Evolutionary conservation across 2,113 vertebrate genomes (phyloP).

Genomic region (Myrmecobius fasciatus): DNA sequence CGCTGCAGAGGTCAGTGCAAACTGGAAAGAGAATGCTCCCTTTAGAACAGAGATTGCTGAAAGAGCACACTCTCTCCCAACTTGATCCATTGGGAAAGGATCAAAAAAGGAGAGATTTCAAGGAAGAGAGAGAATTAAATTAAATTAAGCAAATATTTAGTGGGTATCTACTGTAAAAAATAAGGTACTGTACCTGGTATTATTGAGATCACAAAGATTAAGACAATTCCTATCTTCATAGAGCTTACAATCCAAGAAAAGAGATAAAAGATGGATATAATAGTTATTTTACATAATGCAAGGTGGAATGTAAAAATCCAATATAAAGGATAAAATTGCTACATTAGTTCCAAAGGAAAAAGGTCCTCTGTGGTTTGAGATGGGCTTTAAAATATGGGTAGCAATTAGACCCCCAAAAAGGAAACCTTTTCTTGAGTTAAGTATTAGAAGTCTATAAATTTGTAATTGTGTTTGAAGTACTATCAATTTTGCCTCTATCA

Average conservation of each 20-base stretch:
- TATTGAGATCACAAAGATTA: neutral
- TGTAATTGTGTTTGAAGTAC: slow-evolving; percentile 30
- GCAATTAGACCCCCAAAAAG: slow-evolving; percentile 1
- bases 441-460: neutral
- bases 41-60: neutral
- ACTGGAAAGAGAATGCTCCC: neutral
- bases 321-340: neutral
- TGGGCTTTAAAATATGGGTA: neutral
- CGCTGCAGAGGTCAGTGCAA: neutral
- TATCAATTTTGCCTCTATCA: slow-evolving; percentile 7
- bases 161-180: neutral
- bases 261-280: neutral
- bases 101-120: neutral
- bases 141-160: neutral
- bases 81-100: neutral
- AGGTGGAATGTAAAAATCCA: neutral
- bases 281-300: neutral
- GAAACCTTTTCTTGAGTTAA: neutral
- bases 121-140: neutral
- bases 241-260: neutral
- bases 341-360: neutral
- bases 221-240: neutral
- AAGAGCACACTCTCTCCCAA: neutral
- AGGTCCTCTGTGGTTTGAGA: neutral
- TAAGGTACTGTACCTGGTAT: neutral